Base-by-base conservation (phyloP, 2,113 vertebrate species). In the Serinus canaria region DNA sequence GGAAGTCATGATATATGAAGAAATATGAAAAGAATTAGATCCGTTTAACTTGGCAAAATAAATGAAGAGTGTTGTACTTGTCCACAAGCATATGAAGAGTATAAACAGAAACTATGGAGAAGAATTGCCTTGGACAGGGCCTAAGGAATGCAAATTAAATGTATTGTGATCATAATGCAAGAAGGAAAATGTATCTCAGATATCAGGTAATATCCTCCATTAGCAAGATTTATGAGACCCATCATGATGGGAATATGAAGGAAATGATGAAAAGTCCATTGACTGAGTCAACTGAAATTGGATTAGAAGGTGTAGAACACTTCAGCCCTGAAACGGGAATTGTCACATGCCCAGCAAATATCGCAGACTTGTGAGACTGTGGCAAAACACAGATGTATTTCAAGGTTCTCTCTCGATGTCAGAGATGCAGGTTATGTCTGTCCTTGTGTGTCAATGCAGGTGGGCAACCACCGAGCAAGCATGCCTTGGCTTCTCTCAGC, bases 191-290 rank as follows among this genome's bases (percentile, higher is more conserved):
- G 94, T 96, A 97, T 96, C 94, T 91, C 94, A 80, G 97, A 94
- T 96, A 96, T 87, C 47, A 77, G 94, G 96, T 98, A 97, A 96
- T 97, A 93, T 96, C 94, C 90, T 96, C 95, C 96, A 94, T 97
- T 97, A 97, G 85, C 90, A 89, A 97, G 97, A 97, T 96, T 96
- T 97, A 97, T 97, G 97, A 97, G 95, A 95, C 86, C 90, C 95
- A 75, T 97, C 89, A 91, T 83, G 97, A 95, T 92, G 79, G 69
- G 60, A 91, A 44, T 78, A 87, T 60, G 78, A 93, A 96, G 93
- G 96, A 96, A 87, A 83, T 94, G 46, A 95, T 94, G 90, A 91
- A 83, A 92, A 87, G 95, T 95, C 96, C 95, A 95, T 96, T 96
- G 85, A 94, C 95, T 56, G 93, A 97, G 96, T 97, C 95, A 96